These are phyloP conservation scores for Cordilura impudica DNA, from an alignment of 2,888 invertebrate species.

Conservation along the genomic window DNA sequence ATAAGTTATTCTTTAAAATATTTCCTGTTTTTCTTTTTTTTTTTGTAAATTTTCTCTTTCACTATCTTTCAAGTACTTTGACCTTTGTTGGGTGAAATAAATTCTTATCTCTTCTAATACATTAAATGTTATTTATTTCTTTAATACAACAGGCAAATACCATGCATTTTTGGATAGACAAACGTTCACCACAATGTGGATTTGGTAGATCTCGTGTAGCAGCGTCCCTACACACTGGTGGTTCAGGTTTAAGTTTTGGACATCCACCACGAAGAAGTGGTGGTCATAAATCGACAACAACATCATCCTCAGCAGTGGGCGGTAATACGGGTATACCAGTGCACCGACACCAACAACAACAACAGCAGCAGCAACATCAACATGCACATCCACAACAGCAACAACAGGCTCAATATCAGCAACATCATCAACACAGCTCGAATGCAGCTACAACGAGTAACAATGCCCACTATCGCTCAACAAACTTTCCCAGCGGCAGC, in stretches of 20 bases:
- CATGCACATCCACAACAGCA: constrained; percentile 62
- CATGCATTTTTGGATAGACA: constrained; percentile 94
- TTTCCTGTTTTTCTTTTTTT: constrained; percentile 21
- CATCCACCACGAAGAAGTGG: constrained; percentile 78
- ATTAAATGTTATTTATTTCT: background rate
- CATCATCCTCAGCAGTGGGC: constrained; percentile 78
- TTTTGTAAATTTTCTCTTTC: background rate
- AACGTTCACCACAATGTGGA: constrained; percentile 87
- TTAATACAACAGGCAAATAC: background rate
- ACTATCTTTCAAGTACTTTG: constrained; percentile 10
- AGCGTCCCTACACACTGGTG: constrained; percentile 81
- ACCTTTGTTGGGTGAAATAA: background rate
- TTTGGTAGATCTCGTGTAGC: constrained; percentile 86
- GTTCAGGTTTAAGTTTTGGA: constrained; percentile 79
- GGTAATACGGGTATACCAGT: constrained; percentile 81
- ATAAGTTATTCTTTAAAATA: constrained; percentile 6
- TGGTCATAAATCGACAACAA: constrained; percentile 68
- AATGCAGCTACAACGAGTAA: constrained; percentile 35
- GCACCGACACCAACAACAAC: constrained; percentile 69
- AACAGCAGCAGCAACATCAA: constrained; percentile 66
- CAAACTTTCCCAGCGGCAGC: constrained; percentile 57
- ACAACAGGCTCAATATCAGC: constrained; percentile 62
- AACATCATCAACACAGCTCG: constrained; percentile 26
- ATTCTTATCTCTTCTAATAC: background rate
- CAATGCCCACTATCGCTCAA: constrained; percentile 38